Evolutionary conservation across 2,113 vertebrate species (phyloP), one percentile per base, ranked within the genome.

Genomic region (Mirounga angustirostris): DNA sequence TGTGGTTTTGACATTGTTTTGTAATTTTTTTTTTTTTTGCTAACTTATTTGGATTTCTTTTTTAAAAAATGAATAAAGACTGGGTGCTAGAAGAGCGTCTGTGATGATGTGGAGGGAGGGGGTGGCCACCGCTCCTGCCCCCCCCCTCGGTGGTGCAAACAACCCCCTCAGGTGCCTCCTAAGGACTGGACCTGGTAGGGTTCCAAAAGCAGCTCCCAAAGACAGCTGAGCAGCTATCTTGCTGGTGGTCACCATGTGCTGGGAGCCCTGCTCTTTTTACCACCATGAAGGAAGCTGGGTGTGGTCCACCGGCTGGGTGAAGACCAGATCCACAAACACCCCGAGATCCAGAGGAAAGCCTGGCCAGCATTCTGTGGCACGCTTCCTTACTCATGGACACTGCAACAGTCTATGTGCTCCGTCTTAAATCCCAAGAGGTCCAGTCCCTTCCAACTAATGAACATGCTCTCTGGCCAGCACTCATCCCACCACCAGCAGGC

Each of bases 41-140:
- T 99, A 98, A 98, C 97, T 98, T 99, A 99, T 99, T 99, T 99
- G 99, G 99, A 99, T 99, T 99, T 99, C 99, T 99, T 99, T 99
- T 99, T 98, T 99, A 99, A 99, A 99, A 98, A 98, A 97, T 96
- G 98, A 99, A 99, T 99, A 99, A 99, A 99, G 99, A 98, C 99
- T 99, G 99, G 98, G 99, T 99, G 99, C 99, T 99, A 99, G 98
- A 99, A 99, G 95, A 58, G 46, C 40, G 78, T 94, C 90, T 18
- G 28, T 78, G 74, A 10, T 90, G 73, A 74, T 52, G 58, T 43
- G 12, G 33, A 24, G 13, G 36, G 65, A 80, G 43, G 73, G 74
- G 58, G 21, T 28, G 58, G 21, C 54, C 10, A 9, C 18, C 16
- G 2, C 33, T n/a, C 24, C 16, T 15, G 30, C 3, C 12, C 21